Percentiles rank a stretch among this genome's conserved stretches.
Conservation (phyloP, 2,888 invertebrate genomes). For the Drosophila melanosoma region DNA sequence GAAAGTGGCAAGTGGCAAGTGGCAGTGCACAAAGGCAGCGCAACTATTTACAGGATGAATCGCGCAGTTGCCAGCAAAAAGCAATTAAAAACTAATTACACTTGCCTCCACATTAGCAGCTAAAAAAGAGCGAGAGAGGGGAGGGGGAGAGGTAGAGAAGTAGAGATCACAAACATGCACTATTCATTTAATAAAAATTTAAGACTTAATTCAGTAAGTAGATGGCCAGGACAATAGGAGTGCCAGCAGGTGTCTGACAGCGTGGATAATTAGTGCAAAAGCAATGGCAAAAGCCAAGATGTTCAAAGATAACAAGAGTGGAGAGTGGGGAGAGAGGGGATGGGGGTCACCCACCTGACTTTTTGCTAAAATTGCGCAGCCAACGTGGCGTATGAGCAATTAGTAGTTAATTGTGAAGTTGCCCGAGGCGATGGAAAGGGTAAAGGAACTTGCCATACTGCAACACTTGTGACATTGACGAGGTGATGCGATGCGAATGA, state of each 20-base stretch:
- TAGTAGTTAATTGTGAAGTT: conserved; percentile 80
- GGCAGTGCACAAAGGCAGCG: conserved; percentile 41
- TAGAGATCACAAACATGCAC: conserved; percentile 58
- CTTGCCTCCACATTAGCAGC: conserved; percentile 48
- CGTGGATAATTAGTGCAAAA: conserved; percentile 74
- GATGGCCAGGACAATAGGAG: conserved; percentile 44
- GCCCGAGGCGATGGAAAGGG: conserved; percentile 57
- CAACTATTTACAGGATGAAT: conserved; percentile 63
- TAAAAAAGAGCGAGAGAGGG: not conserved
- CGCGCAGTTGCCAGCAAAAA: conserved; percentile 69
- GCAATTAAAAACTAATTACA: conserved; percentile 81
- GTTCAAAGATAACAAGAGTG: not conserved
- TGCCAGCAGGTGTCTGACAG: conserved; percentile 57
- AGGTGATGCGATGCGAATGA: conserved; percentile 41
- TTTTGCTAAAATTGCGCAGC: conserved; percentile 59
- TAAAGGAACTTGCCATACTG: conserved; percentile 52
- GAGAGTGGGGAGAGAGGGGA: not conserved
- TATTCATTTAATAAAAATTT: conserved; percentile 78
- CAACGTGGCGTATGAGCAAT: conserved; percentile 80
- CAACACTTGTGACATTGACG: conserved; percentile 77
- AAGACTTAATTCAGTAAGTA: conserved; percentile 80
- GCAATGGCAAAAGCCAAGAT: conserved; percentile 31
- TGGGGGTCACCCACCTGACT: conserved; percentile 43
- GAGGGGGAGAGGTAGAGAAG: not conserved
- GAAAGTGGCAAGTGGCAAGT: conserved; percentile 24